Conservation (phyloP, 1,140 invertebrate species). For the Drosophila ercepeae region DNA sequence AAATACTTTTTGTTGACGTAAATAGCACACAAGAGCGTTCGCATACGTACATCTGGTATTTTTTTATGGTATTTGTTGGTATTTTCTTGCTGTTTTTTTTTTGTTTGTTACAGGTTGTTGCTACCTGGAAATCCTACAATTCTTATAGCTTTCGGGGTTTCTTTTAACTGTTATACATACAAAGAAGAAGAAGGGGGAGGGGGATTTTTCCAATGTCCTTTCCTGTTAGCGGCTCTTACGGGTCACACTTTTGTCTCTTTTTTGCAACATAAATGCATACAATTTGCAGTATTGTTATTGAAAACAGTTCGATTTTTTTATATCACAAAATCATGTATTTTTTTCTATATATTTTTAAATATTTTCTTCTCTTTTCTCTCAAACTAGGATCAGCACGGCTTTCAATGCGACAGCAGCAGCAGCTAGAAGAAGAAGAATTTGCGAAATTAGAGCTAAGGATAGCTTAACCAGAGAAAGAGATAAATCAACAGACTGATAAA, state of each 20-base stretch:
- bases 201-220: too few species aligned
- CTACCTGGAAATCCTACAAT: conserved; percentile 33
- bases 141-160: conserved; percentile 14
- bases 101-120: conserved; percentile 41
- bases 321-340: too few species aligned
- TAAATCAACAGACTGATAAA: conserved; percentile 84
- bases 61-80: conserved; percentile 15
- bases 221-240: too few species aligned
- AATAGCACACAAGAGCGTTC: conserved; percentile 41
- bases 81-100: conserved; percentile 32
- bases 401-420: conserved; percentile 50
- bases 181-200: too few species aligned
- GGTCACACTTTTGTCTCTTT: too few species aligned
- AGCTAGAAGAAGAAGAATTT: conserved; percentile 55
- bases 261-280: too few species aligned
- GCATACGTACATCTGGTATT: conserved; percentile 13
- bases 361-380: conserved; percentile 6
- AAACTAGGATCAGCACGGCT: conserved; percentile 63
- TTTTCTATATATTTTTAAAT: background rate
- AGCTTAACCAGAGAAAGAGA: conserved; percentile 70
- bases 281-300: too few species aligned
- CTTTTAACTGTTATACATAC: conserved; percentile 36
- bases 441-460: conserved; percentile 70
- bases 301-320: too few species aligned
- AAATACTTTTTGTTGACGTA: conserved; percentile 55